Conservation (phyloP, 2,113 vertebrate genomes). For the Clarias batrachus region DNA sequence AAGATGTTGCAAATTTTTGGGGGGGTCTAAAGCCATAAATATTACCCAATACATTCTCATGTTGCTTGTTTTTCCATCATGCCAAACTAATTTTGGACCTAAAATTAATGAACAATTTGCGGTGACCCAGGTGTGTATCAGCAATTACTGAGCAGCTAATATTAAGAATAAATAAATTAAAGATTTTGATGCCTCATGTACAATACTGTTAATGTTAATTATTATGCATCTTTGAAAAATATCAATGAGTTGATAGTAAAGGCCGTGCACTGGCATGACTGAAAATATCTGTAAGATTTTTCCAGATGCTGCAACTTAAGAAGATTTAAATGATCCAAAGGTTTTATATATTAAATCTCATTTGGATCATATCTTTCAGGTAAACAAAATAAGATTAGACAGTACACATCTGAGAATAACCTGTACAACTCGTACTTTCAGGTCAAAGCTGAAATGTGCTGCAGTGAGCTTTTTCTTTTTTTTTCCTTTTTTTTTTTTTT, state of each 20-base stretch:
- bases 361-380: not conserved
- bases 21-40: not conserved
- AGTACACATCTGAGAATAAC: not conserved
- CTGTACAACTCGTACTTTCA: not conserved
- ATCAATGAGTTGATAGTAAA: slow-evolving; percentile 1
- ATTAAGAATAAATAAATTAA: not conserved
- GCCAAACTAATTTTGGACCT: not conserved
- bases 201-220: not conserved
- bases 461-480: not conserved
- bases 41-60: not conserved
- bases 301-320: not conserved
- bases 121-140: slow-evolving; percentile 4
- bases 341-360: not conserved
- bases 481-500: not conserved
- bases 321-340: not conserved
- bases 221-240: not conserved
- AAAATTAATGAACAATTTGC: not conserved
- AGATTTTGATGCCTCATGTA: not conserved
- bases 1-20: not conserved
- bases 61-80: not conserved
- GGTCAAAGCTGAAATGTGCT: not conserved
- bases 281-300: not conserved
- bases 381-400: not conserved
- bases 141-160: not conserved
- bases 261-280: slow-evolving; percentile 42